Conservation (phyloP, 2,797 vertebrate genomes). For the Coregonus suidteri region DNA sequence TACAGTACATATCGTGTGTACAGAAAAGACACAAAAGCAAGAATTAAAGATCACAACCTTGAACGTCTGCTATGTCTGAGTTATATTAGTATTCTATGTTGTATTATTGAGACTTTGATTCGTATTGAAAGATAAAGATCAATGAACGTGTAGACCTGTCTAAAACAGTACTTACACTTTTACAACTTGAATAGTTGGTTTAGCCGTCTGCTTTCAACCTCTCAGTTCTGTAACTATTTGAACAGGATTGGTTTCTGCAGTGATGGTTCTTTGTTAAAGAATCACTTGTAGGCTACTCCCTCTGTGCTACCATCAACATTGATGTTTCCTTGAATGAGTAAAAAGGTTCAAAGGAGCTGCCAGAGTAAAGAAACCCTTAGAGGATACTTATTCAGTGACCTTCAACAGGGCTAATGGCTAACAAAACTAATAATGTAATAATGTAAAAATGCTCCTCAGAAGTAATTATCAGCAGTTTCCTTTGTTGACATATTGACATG, state of each 20-base stretch:
- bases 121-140: too few species aligned
- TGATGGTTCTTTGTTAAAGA: not conserved
- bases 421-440: not conserved
- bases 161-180: not conserved
- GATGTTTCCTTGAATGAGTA: not conserved
- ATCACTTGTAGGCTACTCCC: not conserved
- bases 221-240: not conserved
- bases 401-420: not conserved
- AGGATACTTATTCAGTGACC: not conserved
- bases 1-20: not conserved
- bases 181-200: not conserved
- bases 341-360: not conserved
- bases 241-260: not conserved
- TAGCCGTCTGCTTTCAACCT: not conserved
- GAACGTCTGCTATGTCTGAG: not conserved
- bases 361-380: not conserved
- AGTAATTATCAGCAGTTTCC: not conserved
- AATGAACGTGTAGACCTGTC: too few species aligned
- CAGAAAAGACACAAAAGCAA: not conserved
- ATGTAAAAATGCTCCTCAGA: not conserved
- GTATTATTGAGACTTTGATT: not conserved
- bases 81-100: not conserved
- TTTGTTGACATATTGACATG: not conserved
- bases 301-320: not conserved
- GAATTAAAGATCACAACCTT: not conserved